Base-by-base conservation (phyloP, 2,797 vertebrate species). In the Muscicapa striata region DNA sequence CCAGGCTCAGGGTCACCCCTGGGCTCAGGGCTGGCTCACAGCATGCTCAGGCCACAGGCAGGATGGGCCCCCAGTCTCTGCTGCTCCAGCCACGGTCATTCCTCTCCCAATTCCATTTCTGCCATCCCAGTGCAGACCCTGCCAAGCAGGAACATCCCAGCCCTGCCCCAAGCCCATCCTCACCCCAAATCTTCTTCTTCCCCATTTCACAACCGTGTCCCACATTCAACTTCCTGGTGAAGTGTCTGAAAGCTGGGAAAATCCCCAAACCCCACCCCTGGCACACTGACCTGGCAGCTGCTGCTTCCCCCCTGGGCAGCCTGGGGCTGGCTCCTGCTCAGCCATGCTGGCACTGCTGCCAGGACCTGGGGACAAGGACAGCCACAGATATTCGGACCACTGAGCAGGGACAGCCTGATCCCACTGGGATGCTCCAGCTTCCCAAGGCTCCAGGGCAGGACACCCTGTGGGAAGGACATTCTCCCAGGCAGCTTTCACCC, bases 261-360 rank as follows among this genome's bases (percentile, higher is more conserved):
- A 6, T 2, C 3, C 68, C 68, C 68, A 3, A 24, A 22, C 1
- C 54, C 7, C 30, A 0, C n/a, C 29, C 12, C 0, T 1, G 3
- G 22, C 79, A 14, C 34, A 58, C 38, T 45, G 77, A 98, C 97
- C 97, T 97, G 95, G 85, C 73, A 29, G 78, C 73, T 61, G 49
- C 92, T 93, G 26, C 41, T 92, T 57, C 2, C 87, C 93, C 0
- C 9, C n/a, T 1, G 38, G 45, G 27, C 54, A 68, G 48, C 69
- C 80, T 0, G 82, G 8, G 22, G 4, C 19, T 13, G 32, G 48
- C 4, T 59, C 40, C 27, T 48, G 72, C 8, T 46, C 76, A 15
- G 66, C 78, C 97, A 97, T 97, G 84, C 16, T 57, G 87, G 26
- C 54, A 13, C 57, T 7, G 0, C 51, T 13, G 34, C 74, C 76